Evolutionary conservation across 2,888 invertebrate genomes (phyloP).

Genomic region (Craniophora ligustri): DNA sequence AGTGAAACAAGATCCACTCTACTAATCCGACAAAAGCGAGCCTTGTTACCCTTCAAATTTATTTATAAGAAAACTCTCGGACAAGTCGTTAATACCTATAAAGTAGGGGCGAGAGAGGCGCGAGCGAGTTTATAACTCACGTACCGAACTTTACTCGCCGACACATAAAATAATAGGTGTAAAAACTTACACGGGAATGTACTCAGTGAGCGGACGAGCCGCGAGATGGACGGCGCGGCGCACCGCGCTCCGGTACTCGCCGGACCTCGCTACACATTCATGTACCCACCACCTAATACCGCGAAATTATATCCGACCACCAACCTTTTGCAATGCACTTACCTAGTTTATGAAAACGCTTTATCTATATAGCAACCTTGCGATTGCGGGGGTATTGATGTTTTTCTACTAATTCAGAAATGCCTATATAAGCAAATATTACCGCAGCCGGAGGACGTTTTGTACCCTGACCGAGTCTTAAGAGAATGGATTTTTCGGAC

Average conservation of each 20-base stretch:
- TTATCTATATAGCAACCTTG: conserved; percentile 41
- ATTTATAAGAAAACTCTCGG: conserved; percentile 89
- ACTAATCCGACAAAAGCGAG: conserved; percentile 89
- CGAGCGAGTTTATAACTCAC: conserved; percentile 89
- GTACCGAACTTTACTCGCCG: conserved; percentile 89
- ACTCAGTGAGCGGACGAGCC: conserved; percentile 85
- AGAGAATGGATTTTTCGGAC: too few species aligned
- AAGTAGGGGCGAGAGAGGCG: conserved; percentile 89
- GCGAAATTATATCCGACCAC: conserved; percentile 49
- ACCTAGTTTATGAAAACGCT: conserved; percentile 52
- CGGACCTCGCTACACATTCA: conserved; percentile 52
- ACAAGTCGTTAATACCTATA: conserved; percentile 89
- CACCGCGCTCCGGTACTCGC: conserved; percentile 52
- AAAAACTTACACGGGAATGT: conserved; percentile 89
- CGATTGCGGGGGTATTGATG: conserved; percentile 40
- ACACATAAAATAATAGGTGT: conserved; percentile 89
- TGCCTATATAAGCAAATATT: conserved; percentile 1
- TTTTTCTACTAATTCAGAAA: conserved; percentile 19
- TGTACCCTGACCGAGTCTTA: too few species aligned
- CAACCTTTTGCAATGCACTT: conserved; percentile 32
- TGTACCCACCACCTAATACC: conserved; percentile 53
- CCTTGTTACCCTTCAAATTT: conserved; percentile 89
- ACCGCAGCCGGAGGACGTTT: too few species aligned
- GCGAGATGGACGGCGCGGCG: conserved; percentile 82
- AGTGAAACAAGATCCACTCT: conserved; percentile 89